Evolutionary conservation across 1,140 invertebrate species (phyloP), one percentile per base, ranked within the genome.

Genomic region (Papilio helenus): DNA sequence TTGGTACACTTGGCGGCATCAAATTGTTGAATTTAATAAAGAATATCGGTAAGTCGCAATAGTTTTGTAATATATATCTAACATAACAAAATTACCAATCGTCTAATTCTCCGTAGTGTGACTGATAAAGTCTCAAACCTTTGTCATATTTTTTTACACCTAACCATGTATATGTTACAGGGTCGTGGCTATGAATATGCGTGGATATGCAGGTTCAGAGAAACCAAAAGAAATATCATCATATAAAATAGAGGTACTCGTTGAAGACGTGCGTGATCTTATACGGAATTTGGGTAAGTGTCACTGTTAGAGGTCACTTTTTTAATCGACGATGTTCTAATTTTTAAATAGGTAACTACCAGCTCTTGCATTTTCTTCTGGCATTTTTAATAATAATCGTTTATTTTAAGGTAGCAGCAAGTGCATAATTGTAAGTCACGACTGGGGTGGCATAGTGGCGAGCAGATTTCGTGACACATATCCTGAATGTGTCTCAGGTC

Each of bases 131-230:
- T 0, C 34, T 4, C 34, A 34, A 4, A 34, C 34, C 5, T 34
- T 34, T 34, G 34, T 5, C 34, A 34, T 5, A 34, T 34, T 34
- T 34, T 34, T 34, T 34, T 34, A 4, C 34, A 34, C 5, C 34
- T 34, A 2, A 3, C 34, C 3, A 34, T 3, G 2, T 8, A n/a
- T 18, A 55, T 84, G 83, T 94, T 95, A 46, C 85, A 97, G 97
- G 95, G 95, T 95, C 68, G 94, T 97, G 49, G 97, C 97, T 18
- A 84, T 97, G 7, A 97, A 97, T 85, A 92, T 96, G 94, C 89
- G 97, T 87, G 97, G 97, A 0, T 97, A 96, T 86, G 96, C 96
- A 5, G 96, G 96, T 68, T 97, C 96, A 1, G 96, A 97, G 76
- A 96, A 96, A 88, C 96, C 96, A 20, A 89, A 90, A 49, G 95